Percentiles rank a stretch among this genome's conserved stretches.
Conservation (phyloP, 2,888 invertebrate genomes). For the Azorinus chamasolen region DNA sequence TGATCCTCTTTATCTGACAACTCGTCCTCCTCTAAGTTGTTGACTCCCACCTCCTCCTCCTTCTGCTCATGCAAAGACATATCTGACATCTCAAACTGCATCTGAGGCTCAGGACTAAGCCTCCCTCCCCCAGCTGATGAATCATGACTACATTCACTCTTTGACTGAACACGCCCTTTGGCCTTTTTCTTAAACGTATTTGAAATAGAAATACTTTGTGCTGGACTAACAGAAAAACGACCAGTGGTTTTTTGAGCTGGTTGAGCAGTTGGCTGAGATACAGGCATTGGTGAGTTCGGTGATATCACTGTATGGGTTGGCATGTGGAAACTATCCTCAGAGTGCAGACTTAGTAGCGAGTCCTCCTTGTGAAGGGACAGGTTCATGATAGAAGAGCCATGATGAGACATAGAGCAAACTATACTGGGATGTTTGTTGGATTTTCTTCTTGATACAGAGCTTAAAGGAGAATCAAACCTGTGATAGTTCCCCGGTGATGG, state of each 20-base stretch:
- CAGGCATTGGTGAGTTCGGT: slow-evolving; percentile 8
- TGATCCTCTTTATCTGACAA: not conserved
- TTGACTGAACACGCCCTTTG: not conserved
- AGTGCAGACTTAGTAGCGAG: slow-evolving; percentile 11
- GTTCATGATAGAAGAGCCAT: too few relatives aligned
- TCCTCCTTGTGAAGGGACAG: too few relatives aligned
- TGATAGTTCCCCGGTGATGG: too few relatives aligned
- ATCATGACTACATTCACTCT: slow-evolving; percentile 34
- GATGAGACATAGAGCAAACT: too few relatives aligned
- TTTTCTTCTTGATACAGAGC: too few relatives aligned
- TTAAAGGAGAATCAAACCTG: too few relatives aligned
- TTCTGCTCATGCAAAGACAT: slow-evolving; percentile 23
- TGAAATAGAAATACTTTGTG: slow-evolving; percentile 39
- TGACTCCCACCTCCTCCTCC: not conserved
- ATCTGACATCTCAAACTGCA: slow-evolving; percentile 50
- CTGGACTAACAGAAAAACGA: slow-evolving; percentile 50
- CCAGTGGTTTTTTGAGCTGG: slow-evolving; percentile 2
- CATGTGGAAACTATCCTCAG: slow-evolving; percentile 46
- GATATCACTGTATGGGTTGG: slow-evolving; percentile 41
- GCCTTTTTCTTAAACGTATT: not conserved
- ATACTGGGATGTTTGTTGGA: too few relatives aligned
- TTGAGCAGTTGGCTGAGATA: not conserved
- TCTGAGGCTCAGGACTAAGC: slow-evolving; percentile 22
- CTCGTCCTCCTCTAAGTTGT: not conserved
- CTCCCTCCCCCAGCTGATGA: not conserved